Evolutionary conservation across 2,888 invertebrate species (phyloP), one percentile per base, ranked within the genome.

Genomic region (Chrysolina oricalcia): DNA sequence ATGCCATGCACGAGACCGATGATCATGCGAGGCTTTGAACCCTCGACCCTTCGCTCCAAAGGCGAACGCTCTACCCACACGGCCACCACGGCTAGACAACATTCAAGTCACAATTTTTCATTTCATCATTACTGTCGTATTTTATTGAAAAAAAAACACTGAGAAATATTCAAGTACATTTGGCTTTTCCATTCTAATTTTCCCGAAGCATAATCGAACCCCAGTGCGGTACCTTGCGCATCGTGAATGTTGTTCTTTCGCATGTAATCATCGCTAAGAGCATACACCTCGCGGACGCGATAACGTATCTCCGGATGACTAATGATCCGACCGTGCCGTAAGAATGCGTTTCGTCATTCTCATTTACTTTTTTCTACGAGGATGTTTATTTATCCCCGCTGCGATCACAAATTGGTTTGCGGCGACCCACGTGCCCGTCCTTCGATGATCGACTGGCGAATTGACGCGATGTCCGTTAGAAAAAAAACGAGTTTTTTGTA

Each of bases 341-440:
- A 89, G 90, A 91, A 91, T 91, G 90, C 90, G 91, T 90, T 88
- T 90, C 90, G 91, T 91, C 91, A 91, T 91, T 90, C 89, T 90
- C 90, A 90, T 91, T 91, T 90, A 90, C 72, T 81, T 81, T 35
- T 79, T 86, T 85, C 89, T 85, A 89, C 89, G 87, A 59, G 35
- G 35, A 59, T 90, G 91, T 91, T 91, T 91, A 90, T 90, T 90
- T 90, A 90, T 88, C 87, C 91, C 91, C 87, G 91, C 91, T 91
- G 91, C 87, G 91, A 90, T 90, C 91, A 91, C 91, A 91, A 91
- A 91, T 91, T 91, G 90, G 90, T 90, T 91, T 89, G 90, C 90
- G 90, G 89, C 88, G 88, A 89, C 89, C 89, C 86, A 86, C 86
- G 86, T 85, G 86, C 86, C 86, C 78, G 66, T 75, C 78, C 72